These are phyloP conservation scores for Goniozus legneri DNA, from an alignment of 1,140 invertebrate genomes.

Conservation along the genomic window DNA sequence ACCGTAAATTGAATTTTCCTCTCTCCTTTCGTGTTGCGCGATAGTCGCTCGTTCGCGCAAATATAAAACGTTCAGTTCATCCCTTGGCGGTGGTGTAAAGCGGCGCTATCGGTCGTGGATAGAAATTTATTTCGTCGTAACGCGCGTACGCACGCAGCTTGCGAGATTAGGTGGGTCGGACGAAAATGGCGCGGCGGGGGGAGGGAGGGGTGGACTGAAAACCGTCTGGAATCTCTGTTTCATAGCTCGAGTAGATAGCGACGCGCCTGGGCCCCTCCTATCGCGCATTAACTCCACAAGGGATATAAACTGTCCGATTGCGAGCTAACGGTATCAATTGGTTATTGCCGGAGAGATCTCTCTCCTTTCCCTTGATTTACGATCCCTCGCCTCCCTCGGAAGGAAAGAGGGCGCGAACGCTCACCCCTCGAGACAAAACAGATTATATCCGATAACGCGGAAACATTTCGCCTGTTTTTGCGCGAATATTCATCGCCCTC, in stretches of 20 bases:
- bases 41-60: neutral
- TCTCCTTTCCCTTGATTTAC: too few species aligned
- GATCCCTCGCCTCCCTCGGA: too few species aligned
- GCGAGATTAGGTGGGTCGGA: neutral
- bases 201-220: neutral
- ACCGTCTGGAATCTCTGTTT: neutral
- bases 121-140: slow-evolving; percentile 12
- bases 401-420: too few species aligned
- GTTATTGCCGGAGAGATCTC: too few species aligned
- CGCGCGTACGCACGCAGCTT: neutral
- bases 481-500: too few species aligned
- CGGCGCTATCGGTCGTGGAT: neutral
- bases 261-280: neutral
- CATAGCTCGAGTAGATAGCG: slow-evolving; percentile 9
- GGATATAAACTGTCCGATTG: slow-evolving; percentile 25
- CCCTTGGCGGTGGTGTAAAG: slow-evolving; percentile 10
- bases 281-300: neutral
- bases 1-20: too few species aligned
- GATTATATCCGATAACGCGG: too few species aligned
- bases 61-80: slow-evolving; percentile 9
- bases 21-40: too few species aligned
- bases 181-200: too few species aligned
- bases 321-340: slow-evolving; percentile 2
- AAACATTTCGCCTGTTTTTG: too few species aligned
- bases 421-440: too few species aligned